Conservation (phyloP, 2,888 invertebrate species). For the Apodemia duryi region DNA sequence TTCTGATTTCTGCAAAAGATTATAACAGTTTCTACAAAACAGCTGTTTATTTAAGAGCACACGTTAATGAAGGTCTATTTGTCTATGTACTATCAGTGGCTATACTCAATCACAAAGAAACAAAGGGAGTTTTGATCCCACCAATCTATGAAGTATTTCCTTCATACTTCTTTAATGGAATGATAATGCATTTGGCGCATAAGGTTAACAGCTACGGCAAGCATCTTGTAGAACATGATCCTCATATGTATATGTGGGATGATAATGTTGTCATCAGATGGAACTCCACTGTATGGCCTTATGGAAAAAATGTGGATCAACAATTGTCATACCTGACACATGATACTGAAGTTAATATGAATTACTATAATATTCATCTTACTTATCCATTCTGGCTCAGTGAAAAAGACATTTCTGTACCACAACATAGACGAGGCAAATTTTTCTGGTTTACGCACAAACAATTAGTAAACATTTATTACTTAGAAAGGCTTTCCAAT, state of each 20-base stretch:
- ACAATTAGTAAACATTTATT: background rate
- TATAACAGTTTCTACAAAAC: slow-evolving; percentile 84
- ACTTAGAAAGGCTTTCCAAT: slow-evolving; percentile 4
- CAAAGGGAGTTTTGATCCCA: slow-evolving; percentile 82
- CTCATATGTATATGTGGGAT: slow-evolving; percentile 54
- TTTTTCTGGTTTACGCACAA: slow-evolving; percentile 1
- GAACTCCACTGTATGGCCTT: slow-evolving; percentile 81
- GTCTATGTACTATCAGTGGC: slow-evolving; percentile 82
- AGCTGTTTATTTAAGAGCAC: slow-evolving; percentile 83
- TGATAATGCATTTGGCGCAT: slow-evolving; percentile 83
- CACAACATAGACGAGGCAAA: background rate
- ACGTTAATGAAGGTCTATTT: slow-evolving; percentile 85
- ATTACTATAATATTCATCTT: background rate
- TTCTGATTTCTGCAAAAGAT: slow-evolving; percentile 84
- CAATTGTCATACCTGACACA: background rate
- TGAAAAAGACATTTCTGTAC: background rate
- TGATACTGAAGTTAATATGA: background rate
- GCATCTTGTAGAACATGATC: slow-evolving; percentile 47
- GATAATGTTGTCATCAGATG: slow-evolving; percentile 78
- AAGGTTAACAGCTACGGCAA: slow-evolving; percentile 72
- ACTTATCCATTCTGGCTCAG: background rate
- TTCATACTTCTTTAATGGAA: slow-evolving; percentile 83
- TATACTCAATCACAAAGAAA: slow-evolving; percentile 81
- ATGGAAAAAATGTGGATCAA: slow-evolving; percentile 67
- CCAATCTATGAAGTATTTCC: slow-evolving; percentile 87